Base-by-base conservation (phyloP, 1,140 invertebrate species). In the Drosophila tropicalis region DNA sequence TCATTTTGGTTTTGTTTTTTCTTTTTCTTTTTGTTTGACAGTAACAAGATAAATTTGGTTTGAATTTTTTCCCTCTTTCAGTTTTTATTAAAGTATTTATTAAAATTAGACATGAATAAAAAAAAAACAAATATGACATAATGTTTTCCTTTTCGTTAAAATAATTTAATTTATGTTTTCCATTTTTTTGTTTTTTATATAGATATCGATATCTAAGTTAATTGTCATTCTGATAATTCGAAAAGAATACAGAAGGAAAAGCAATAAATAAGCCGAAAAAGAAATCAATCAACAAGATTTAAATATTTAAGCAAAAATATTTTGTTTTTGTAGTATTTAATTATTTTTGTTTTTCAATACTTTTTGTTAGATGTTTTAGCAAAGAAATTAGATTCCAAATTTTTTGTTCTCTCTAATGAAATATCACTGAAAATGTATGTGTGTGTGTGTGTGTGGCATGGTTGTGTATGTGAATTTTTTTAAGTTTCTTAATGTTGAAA, bases 41-140 rank as follows among this genome's bases (percentile, higher is more conserved):
- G 77, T 89, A 89, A 89, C 84, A 89, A 89, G 84, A 89, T 89
- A 84, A 78, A 85, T 90, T 87, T 72, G 72, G 67, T 63, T 61
- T 76, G 57, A 61, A 51, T 41, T 54, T 54, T 74, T 65, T 63
- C 19, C 39, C 44, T 40, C 70, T 74, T 70, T 61, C 34, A 63
- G 69, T 29, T 22, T 29, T 40, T 66, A 41, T 54, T 56, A 36
- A 29, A 29, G 29, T 29, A 29, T 29, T 39, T 47, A 44, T 44
- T n/a, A 47, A 47, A 47, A 47, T 44, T 47, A 47, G 44, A 51
- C 3, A 51, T 62, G 76, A 78, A 77, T 64, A 76, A 51, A 51
- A 22, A 17, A 51, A 72, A 78, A 77, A 78, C 72, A 76, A 47
- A 19, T 17, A 15, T 19, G 7, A 51, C 44, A 51, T 19, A 51